These are phyloP conservation scores for Cromileptes altivelis DNA, from an alignment of 2,113 vertebrate species.

Conservation along the genomic window DNA sequence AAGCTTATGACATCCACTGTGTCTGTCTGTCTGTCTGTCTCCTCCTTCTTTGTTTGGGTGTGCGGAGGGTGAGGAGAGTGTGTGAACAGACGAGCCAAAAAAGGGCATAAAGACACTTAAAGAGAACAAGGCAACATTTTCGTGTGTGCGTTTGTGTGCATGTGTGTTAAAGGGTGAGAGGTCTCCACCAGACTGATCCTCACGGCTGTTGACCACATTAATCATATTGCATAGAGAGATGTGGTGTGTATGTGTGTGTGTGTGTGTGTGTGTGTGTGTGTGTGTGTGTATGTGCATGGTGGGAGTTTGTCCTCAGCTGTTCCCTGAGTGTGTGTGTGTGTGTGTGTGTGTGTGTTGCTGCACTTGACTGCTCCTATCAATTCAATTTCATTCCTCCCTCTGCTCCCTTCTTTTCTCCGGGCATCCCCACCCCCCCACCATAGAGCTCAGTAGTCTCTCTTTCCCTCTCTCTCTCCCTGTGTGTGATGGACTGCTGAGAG, in stretches of 20 bases:
- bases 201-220: constrained; percentile 81
- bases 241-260: constrained; percentile 43
- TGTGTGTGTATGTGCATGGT: constrained; percentile 7
- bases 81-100: constrained; percentile 30
- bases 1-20: neutral
- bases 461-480: constrained; percentile 29
- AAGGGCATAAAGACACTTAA: constrained; percentile 20
- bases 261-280: constrained; percentile 43
- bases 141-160: constrained; percentile 16
- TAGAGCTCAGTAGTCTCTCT: constrained; percentile 41
- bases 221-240: constrained; percentile 74
- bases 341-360: constrained; percentile 56
- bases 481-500: constrained; percentile 78
- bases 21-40: constrained; percentile 24
- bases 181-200: constrained; percentile 73
- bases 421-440: constrained; percentile 61
- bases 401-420: constrained; percentile 64
- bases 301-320: no score
- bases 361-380: constrained; percentile 82
- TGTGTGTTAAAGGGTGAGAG: constrained; percentile 59
- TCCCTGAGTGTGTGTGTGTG: constrained; percentile 43
- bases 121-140: constrained; percentile 12
- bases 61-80: constrained; percentile 36
- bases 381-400: constrained; percentile 76
- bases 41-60: constrained; percentile 73